phyloP scores from a whole-genome alignment of 2,113 vertebrate genomes.

The Prietella phreatophila region DNA sequence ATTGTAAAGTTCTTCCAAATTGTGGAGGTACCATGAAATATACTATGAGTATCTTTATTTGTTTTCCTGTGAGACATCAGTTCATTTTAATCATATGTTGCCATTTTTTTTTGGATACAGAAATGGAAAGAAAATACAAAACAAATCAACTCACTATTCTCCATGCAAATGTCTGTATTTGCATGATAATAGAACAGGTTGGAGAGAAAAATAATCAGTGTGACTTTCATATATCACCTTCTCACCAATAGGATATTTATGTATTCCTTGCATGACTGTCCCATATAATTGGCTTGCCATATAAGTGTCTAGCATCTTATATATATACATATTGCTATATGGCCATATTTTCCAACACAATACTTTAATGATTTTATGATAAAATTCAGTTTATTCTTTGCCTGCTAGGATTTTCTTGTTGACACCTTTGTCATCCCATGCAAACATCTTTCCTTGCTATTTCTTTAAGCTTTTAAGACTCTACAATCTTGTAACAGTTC shows the following conservation, averaged over 20 bases:
- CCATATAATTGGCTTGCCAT: constrained; percentile 47
- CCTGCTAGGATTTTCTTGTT: neutral
- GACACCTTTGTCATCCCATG: neutral
- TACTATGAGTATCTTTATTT: neutral
- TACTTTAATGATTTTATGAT: neutral
- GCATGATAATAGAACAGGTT: constrained; percentile 11
- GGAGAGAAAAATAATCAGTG: neutral
- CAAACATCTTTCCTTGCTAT: neutral
- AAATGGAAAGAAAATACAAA: neutral
- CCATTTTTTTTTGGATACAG: neutral
- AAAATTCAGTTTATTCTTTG: neutral
- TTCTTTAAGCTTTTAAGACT: neutral
- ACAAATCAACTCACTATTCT: neutral
- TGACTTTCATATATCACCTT: neutral
- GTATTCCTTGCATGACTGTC: constrained; percentile 50
- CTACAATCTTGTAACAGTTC: neutral
- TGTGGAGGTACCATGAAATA: neutral
- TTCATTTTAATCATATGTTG: neutral
- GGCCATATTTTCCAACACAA: neutral
- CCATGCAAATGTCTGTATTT: constrained; percentile 18
- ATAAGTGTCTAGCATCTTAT: constrained; percentile 61
- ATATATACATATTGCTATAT: constrained; percentile 57
- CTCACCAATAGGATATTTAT: constrained; percentile 23
- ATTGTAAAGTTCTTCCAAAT: neutral
- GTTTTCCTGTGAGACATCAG: neutral